These are phyloP conservation scores for Malurus cyaneus DNA, from an alignment of 2,113 vertebrate species.

Conservation along the genomic window DNA sequence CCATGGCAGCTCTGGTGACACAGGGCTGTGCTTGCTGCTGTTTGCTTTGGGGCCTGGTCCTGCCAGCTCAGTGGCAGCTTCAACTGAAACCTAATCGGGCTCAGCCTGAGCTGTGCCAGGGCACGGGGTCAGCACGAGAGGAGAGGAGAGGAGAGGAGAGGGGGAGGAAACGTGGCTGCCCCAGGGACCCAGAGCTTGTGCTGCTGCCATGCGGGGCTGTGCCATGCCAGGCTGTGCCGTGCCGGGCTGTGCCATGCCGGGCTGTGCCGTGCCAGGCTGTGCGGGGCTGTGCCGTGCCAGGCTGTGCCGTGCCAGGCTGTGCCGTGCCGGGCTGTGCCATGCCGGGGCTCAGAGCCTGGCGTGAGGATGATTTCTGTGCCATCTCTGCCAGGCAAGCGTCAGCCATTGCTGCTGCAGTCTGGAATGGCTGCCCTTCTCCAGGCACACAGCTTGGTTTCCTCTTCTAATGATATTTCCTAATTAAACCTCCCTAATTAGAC, in stretches of 20 bases:
- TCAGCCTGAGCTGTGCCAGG: neutral
- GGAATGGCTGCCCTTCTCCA: neutral
- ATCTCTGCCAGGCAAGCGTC: neutral
- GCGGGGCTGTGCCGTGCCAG: no score
- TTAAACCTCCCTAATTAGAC: neutral
- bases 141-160: neutral
- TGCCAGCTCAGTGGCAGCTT: neutral
- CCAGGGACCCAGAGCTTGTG: neutral
- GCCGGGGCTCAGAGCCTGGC: neutral
- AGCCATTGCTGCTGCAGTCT: neutral
- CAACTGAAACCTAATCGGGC: slow-evolving; percentile 17
- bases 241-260: no score
- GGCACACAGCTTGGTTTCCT: neutral
- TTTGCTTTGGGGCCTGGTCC: neutral
- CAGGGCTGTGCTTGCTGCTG: neutral
- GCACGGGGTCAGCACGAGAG: neutral
- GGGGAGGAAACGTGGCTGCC: neutral
- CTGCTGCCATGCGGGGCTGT: neutral
- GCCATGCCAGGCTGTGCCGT: no score
- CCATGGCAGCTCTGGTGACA: neutral
- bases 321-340: no score
- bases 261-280: no score
- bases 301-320: no score
- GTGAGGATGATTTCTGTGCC: neutral
- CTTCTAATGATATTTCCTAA: neutral